A percentile compares a stretch with the other conserved stretches of the same genome.
Evolutionary conservation across 2,888 invertebrate species (phyloP).

Genomic region (Pardosa pseudoannulata): DNA sequence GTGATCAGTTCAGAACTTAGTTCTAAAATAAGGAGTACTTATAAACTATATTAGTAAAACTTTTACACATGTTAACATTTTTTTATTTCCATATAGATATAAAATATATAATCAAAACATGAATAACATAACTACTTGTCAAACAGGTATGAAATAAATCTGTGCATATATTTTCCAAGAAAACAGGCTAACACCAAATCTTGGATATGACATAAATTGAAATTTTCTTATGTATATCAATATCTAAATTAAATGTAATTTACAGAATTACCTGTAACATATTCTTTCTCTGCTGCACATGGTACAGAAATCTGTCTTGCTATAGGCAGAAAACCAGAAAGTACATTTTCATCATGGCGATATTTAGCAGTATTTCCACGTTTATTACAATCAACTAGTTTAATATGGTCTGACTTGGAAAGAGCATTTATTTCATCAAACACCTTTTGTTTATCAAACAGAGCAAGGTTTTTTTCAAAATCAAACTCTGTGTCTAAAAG

Average conservation of each 20-base stretch:
- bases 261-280: slow-evolving; percentile 81
- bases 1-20: too few species aligned
- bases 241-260: too few species aligned
- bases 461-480: slow-evolving; percentile 93
- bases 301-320: slow-evolving; percentile 85
- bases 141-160: too few species aligned
- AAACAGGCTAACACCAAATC: too few species aligned
- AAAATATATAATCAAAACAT: too few species aligned
- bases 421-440: slow-evolving; percentile 85
- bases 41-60: too few species aligned
- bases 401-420: slow-evolving; percentile 82
- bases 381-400: slow-evolving; percentile 79
- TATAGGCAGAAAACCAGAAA: slow-evolving; percentile 83
- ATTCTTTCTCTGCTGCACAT: slow-evolving; percentile 82
- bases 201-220: background rate
- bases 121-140: too few species aligned
- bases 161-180: too few species aligned
- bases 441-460: slow-evolving; percentile 90
- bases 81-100: too few species aligned
- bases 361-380: slow-evolving; percentile 80
- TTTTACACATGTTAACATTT: too few species aligned
- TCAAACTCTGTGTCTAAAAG: slow-evolving; percentile 88
- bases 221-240: background rate
- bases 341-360: slow-evolving; percentile 91
- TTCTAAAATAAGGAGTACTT: too few species aligned